Base-by-base conservation (phyloP, 2,888 invertebrate genomes). In the Brenthis daphne region DNA sequence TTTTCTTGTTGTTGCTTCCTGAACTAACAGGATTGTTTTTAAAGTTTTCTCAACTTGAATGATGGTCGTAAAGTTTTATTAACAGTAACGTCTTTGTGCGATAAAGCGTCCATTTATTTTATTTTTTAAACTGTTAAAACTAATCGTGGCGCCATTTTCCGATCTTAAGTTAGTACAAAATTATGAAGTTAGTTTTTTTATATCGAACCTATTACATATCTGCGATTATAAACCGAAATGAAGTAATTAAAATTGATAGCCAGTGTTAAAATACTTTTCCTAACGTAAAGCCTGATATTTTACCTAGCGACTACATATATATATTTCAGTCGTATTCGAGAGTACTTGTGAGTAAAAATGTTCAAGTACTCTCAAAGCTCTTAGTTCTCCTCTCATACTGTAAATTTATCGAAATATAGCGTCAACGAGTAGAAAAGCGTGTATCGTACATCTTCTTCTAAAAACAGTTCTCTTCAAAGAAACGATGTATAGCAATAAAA, bases 21-120 rank as follows among this genome's bases (percentile, higher is more conserved):
- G 54, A 68, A 54, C 50, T 56, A 47, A 43, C 24, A 47, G 43
- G 48, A 65, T 57, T 65, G 61, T 47, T 65, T 65, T 58, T 63
- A 53, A 60, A 61, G 12, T 29, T 61, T 51, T 61, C 29, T 61
- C 24, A 12, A 63, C 43, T 63, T 50, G n/a, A 67, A 57, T 48
- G 14, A 16, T 48, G 14, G 16, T 61, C 60, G 13, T 63, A 13
- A 53, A 63, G 6, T 63, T 63, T 37, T 14, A 51, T 61, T 53
- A 51, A 13, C 20, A 37, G 13, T 11, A 11, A 37, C 11, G 11
- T 43, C 37, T 43, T 43, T 43, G 37, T 43, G 37, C 37, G 37
- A 11, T 43, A 43, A 43, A 37, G 37, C 37, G 11, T 8, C 8
- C 8, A 37, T 37, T 8, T 37, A 37, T 37, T 8, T 37, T 20